phyloP scores from a whole-genome alignment of 2,113 vertebrate species.

The Leiothrix lutea region DNA sequence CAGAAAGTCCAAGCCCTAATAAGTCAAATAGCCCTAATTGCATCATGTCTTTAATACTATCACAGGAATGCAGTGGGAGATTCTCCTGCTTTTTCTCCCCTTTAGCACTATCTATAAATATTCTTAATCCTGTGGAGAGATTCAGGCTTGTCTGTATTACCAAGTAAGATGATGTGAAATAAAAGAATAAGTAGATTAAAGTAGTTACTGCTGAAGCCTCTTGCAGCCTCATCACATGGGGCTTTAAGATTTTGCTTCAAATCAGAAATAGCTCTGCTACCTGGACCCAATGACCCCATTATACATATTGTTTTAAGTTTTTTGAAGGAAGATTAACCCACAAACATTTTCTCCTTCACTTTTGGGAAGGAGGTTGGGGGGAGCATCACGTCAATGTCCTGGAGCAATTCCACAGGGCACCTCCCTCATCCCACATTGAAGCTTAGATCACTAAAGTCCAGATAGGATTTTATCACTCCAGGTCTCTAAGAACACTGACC shows the following conservation, averaged over 20 bases:
- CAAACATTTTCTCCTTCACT: background rate
- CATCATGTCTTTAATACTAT: background rate
- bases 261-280: background rate
- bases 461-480: background rate
- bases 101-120: background rate
- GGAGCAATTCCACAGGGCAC: background rate
- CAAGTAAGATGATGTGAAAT: background rate
- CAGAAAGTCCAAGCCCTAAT: background rate
- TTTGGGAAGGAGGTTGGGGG: background rate
- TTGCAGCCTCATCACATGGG: background rate
- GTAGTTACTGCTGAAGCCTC: background rate
- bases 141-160: background rate
- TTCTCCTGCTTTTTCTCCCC: background rate
- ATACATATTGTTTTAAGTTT: background rate
- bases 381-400: background rate
- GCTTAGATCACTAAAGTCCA: background rate
- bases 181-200: background rate
- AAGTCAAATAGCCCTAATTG: background rate
- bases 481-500: background rate
- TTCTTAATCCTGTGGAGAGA: background rate
- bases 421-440: background rate
- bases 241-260: background rate
- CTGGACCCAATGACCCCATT: background rate
- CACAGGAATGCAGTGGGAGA: background rate
- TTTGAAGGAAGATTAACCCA: background rate